These are phyloP conservation scores for Pollimyrus isidori DNA, from an alignment of 2,113 vertebrate genomes.

Conservation along the genomic window DNA sequence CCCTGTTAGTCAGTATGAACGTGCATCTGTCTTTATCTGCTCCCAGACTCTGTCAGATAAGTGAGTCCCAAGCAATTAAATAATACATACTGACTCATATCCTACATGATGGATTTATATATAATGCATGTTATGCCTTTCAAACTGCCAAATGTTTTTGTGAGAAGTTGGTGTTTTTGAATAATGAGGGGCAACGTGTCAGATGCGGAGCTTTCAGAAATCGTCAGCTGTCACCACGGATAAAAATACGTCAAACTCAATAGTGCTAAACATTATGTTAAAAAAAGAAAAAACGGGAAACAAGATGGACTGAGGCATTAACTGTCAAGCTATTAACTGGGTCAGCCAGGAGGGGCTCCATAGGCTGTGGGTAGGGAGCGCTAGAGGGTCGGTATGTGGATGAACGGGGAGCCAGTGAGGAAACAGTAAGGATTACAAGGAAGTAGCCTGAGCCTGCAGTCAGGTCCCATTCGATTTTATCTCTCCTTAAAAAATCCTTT, in stretches of 20 bases:
- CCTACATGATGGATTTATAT: neutral
- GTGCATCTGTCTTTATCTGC: neutral
- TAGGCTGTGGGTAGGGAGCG: neutral
- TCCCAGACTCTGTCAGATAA: neutral
- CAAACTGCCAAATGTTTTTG: neutral
- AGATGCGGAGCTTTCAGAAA: neutral
- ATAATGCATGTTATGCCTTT: neutral
- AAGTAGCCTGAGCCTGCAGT: neutral
- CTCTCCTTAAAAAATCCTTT: neutral
- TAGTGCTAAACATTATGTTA: neutral
- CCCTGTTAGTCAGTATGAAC: neutral
- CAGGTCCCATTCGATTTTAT: neutral
- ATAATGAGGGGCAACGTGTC: neutral
- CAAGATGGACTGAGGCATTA: neutral
- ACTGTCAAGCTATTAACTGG: neutral
- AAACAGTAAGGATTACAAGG: neutral
- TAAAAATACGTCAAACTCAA: neutral
- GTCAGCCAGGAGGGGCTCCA: neutral
- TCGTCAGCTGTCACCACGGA: neutral
- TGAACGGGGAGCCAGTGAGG: neutral
- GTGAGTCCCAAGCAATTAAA: neutral
- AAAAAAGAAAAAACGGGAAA: neutral
- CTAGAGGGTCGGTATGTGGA: neutral
- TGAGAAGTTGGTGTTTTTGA: neutral
- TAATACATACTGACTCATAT: neutral